Percentiles rank a stretch among this genome's conserved stretches.
These are phyloP conservation scores for Enteromius mattozi DNA, from an alignment of 2,797 vertebrate species.

Conservation along the genomic window DNA sequence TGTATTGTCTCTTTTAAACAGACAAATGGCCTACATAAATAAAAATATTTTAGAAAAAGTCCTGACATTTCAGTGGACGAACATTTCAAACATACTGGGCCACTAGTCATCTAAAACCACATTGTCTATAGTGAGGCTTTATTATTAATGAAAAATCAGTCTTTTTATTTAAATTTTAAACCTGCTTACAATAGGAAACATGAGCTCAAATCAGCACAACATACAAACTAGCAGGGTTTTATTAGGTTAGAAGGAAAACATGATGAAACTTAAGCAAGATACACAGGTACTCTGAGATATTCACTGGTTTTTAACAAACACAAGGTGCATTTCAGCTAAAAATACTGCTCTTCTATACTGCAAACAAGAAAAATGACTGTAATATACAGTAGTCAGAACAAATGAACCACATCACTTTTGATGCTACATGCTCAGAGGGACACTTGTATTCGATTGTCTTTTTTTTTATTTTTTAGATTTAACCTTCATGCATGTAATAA, in stretches of 20 bases:
- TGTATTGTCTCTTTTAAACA: no score
- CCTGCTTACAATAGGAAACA: not conserved
- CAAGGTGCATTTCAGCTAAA: slow-evolving; percentile 13
- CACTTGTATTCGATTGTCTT: not conserved
- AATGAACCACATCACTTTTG: not conserved
- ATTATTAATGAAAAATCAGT: not conserved
- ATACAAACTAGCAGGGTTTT: not conserved
- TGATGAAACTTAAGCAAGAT: not conserved
- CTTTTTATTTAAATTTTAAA: slow-evolving; percentile 8
- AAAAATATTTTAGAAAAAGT: not conserved
- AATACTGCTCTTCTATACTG: not conserved
- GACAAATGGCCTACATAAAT: no score
- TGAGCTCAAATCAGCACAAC: not conserved
- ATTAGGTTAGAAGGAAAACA: not conserved
- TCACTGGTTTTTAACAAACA: slow-evolving; percentile 28
- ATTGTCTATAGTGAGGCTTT: not conserved
- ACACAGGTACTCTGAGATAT: slow-evolving; percentile 5
- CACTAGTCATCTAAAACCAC: not conserved
- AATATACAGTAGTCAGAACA: slow-evolving; percentile 6
- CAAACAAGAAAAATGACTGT: not conserved
- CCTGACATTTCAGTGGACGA: not conserved
- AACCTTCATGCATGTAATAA: not conserved
- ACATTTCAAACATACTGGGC: not conserved
- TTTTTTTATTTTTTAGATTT: not conserved
- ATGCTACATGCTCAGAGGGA: not conserved